A percentile compares a stretch with the other conserved stretches of the same genome.
Evolutionary conservation across 2,797 vertebrate species (phyloP).

Genomic region (Triplophysa bombifrons): DNA sequence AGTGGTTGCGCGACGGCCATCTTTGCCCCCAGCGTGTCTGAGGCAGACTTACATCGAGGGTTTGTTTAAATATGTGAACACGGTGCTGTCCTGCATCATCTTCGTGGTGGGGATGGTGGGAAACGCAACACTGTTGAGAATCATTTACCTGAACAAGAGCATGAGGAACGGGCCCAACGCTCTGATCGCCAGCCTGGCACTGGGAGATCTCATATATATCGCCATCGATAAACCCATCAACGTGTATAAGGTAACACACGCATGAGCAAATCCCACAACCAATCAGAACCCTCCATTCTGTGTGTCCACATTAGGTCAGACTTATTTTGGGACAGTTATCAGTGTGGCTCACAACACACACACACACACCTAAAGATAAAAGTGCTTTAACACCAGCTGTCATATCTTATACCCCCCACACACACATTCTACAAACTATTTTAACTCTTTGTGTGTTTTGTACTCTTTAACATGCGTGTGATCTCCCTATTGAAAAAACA

Average conservation of each 20-base stretch:
- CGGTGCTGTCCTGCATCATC: constrained; percentile 84
- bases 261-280: neutral
- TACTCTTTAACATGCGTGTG: neutral
- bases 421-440: too few species aligned
- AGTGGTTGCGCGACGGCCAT: neutral
- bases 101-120: constrained; percentile 92
- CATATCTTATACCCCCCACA: neutral
- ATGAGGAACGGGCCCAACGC: constrained; percentile 97
- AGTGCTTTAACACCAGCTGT: neutral
- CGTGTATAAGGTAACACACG: constrained; percentile 53
- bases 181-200: constrained; percentile 92
- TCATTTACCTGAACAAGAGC: constrained; percentile 92
- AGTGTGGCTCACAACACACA: constrained; percentile 34
- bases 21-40: constrained; percentile 44
- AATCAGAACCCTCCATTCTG: neutral
- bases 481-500: too few species aligned
- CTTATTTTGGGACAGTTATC: constrained; percentile 50
- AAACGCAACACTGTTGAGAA: constrained; percentile 91
- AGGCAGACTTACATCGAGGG: constrained; percentile 41
- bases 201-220: constrained; percentile 96
- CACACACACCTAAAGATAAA: constrained; percentile 2
- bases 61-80: constrained; percentile 63
- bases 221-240: constrained; percentile 90
- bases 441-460: neutral
- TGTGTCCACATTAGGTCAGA: constrained; percentile 29